Evolutionary conservation across 2,888 invertebrate species (phyloP).

Genomic region (Scrobipalpa costella): DNA sequence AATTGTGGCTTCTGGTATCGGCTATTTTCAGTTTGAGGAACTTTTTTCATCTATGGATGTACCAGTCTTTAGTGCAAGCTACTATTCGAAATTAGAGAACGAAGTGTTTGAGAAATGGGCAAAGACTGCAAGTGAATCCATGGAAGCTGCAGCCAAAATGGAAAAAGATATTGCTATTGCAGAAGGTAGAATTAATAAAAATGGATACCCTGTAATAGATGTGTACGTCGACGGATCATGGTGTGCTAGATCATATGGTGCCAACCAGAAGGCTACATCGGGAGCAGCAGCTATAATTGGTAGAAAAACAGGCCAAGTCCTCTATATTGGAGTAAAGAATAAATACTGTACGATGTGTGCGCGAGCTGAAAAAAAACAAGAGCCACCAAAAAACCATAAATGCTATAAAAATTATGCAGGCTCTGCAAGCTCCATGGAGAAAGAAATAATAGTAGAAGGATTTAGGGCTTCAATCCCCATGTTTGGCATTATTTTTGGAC

Average conservation of each 20-base stretch:
- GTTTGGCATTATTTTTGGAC: conserved; percentile 29
- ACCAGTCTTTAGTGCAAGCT: conserved; percentile 20
- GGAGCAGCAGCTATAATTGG: conserved; percentile 31
- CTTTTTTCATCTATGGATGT: conserved; percentile 21
- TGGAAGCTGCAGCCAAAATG: conserved; percentile 23
- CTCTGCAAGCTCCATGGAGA: conserved; percentile 33
- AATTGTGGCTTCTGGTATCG: conserved; percentile 25
- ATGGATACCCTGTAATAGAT: background rate
- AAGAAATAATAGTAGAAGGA: conserved; percentile 35
- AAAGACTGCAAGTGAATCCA: conserved; percentile 16
- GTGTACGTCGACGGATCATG: conserved; percentile 25
- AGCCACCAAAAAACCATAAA: conserved; percentile 25
- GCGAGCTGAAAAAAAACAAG: conserved; percentile 31
- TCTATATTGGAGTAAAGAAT: conserved; percentile 30
- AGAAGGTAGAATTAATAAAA: conserved; percentile 21
- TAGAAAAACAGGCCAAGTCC: conserved; percentile 30
- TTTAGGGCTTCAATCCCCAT: conserved; percentile 33
- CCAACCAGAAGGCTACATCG: conserved; percentile 28
- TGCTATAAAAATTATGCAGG: conserved; percentile 35
- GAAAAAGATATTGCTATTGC: conserved; percentile 25
- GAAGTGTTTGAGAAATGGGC: background rate
- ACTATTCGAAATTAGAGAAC: background rate
- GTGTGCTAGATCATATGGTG: conserved; percentile 31
- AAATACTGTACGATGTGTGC: conserved; percentile 32
- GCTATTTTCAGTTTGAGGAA: conserved; percentile 28